Percentiles rank a stretch among this genome's conserved stretches.
phyloP scores from a whole-genome alignment of 2,888 invertebrate species.

The Drosophila austrosaltans region DNA sequence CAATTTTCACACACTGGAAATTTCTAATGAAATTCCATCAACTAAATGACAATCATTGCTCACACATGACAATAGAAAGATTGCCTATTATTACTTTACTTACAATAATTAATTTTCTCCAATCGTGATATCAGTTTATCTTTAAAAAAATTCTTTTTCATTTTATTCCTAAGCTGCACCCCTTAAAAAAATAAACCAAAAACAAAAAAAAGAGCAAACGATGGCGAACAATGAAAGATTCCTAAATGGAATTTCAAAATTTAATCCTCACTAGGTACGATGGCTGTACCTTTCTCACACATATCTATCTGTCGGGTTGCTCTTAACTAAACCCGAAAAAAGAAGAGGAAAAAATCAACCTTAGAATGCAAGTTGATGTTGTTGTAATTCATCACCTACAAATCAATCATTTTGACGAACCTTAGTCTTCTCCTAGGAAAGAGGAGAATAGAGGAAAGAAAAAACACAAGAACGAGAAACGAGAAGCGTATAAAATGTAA shows the following conservation, averaged over 20 bases:
- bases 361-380: conserved; percentile 62
- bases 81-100: conserved; percentile 23
- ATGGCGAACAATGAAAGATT: conserved; percentile 63
- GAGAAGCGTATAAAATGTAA: conserved; percentile 69
- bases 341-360: conserved; percentile 23
- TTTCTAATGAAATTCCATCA: conserved; percentile 34
- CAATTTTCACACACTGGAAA: conserved; percentile 9
- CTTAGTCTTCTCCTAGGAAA: conserved; percentile 61
- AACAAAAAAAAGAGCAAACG: conserved; percentile 64
- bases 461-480: conserved; percentile 28
- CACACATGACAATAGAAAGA: conserved; percentile 26
- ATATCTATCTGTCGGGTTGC: conserved; percentile 49
- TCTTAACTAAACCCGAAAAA: conserved; percentile 66
- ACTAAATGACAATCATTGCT: conserved; percentile 46
- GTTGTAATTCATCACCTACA: conserved; percentile 82
- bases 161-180: conserved; percentile 63
- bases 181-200: conserved; percentile 43
- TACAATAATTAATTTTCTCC: conserved; percentile 73
- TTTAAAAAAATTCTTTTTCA: conserved; percentile 51
- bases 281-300: conserved; percentile 65
- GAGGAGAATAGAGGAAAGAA: conserved; percentile 27
- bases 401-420: conserved; percentile 83
- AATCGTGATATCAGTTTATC: conserved; percentile 71
- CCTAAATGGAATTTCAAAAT: conserved; percentile 70
- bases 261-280: conserved; percentile 71